phyloP scores from a whole-genome alignment of 1,140 invertebrate species.

The Carcinoscorpius rotundicauda region DNA sequence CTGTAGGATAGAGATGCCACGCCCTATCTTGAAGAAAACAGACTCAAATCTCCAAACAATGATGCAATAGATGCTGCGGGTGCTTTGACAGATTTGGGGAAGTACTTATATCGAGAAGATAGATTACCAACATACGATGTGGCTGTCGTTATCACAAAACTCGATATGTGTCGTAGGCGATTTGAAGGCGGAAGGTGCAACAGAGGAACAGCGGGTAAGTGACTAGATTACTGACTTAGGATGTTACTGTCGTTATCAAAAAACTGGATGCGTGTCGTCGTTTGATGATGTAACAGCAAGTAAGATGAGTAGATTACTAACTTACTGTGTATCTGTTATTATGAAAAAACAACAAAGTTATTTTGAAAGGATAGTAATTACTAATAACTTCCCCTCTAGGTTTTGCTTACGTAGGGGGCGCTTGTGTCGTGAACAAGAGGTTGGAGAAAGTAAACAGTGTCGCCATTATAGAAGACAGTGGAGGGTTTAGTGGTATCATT shows the following conservation, averaged over 20 bases:
- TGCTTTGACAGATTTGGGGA: slow-evolving; percentile 89
- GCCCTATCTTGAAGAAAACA: slow-evolving; percentile 83
- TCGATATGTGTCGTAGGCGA: slow-evolving; percentile 95
- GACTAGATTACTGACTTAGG: slow-evolving; percentile 13
- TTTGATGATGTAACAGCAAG: no score
- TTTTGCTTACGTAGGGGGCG: slow-evolving; percentile 90
- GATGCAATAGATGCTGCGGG: slow-evolving; percentile 90
- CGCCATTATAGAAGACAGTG: slow-evolving; percentile 90
- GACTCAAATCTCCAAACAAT: slow-evolving; percentile 52
- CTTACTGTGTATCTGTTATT: no score
- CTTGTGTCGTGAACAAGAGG: slow-evolving; percentile 88
- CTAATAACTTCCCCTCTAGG: slow-evolving; percentile 40
- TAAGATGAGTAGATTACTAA: no score
- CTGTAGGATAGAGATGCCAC: slow-evolving; percentile 82
- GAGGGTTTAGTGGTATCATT: slow-evolving; percentile 90
- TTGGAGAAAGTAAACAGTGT: slow-evolving; percentile 92
- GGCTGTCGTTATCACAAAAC: slow-evolving; percentile 90
- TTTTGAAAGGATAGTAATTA: no score
- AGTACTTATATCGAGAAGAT: slow-evolving; percentile 88
- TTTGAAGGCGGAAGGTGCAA: slow-evolving; percentile 89
- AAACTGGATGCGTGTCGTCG: no score
- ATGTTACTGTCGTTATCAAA: no score
- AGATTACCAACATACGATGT: slow-evolving; percentile 88
- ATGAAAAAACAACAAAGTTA: no score
- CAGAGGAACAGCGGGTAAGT: slow-evolving; percentile 91